These are phyloP conservation scores for Oscheius sp. DNA, from an alignment of 1,140 invertebrate species.

Conservation along the genomic window DNA sequence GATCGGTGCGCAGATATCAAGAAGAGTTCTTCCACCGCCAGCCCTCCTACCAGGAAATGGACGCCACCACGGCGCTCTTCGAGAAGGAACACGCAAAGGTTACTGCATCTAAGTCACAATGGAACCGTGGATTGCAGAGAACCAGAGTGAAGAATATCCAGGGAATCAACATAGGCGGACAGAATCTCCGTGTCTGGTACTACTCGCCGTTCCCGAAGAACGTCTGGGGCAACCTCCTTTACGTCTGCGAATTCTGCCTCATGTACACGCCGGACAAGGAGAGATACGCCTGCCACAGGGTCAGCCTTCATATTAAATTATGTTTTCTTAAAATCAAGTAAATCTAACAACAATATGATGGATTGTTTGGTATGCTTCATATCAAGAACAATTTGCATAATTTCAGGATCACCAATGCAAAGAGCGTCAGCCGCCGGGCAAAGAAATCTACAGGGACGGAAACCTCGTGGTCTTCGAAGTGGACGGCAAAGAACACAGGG, in stretches of 20 bases:
- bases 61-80: conserved; percentile 15
- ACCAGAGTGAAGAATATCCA: conserved; percentile 31
- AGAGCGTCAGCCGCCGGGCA: conserved; percentile 91
- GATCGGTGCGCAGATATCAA: not conserved
- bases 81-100: conserved; percentile 34
- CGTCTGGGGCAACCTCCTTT: conserved; percentile 85
- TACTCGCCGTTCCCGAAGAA: conserved; percentile 65
- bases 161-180: not conserved
- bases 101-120: not conserved
- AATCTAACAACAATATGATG: not conserved
- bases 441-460: conserved; percentile 95
- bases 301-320: not conserved
- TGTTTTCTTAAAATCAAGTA: conserved; percentile 1
- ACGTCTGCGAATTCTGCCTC: conserved; percentile 98
- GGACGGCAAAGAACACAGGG: conserved; percentile 95
- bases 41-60: not conserved
- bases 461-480: conserved; percentile 99
- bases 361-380: too few species aligned
- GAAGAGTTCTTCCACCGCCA: conserved; percentile 22
- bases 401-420: conserved; percentile 75
- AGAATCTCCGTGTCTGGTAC: conserved; percentile 56
- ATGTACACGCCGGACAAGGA: conserved; percentile 72
- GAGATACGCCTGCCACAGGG: not conserved
- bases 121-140: conserved; percentile 6
- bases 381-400: too few species aligned